Base-by-base conservation (phyloP, 1,140 invertebrate genomes). In the Babylonia areolata region DNA sequence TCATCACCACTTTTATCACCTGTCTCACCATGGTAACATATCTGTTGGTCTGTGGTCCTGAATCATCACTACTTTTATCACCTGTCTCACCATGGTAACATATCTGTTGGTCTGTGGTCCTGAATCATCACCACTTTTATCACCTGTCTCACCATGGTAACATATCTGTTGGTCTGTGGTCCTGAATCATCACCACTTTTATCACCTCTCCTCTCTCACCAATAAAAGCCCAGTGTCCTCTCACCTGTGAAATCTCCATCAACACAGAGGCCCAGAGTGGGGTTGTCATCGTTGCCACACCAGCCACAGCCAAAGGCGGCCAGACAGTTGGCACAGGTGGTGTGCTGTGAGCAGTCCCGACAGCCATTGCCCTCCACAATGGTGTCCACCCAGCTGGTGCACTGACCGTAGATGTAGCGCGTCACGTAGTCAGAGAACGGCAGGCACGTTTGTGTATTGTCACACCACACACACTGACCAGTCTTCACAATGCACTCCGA, bases 351-450 rank as follows among this genome's bases (percentile, higher is more conserved):
- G 92, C 98, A 99, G 33, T 97, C 96, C 91, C 97, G 97, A 93
- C 98, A 99, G 88, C 83, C 88, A 79, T 85, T 81, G 1, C 86
- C 78, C 40, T 88, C 31, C 82, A 89, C 75, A 88, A 90, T 85
- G 23, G 93, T 93, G 94, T 99, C 98, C 64, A 98, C 95, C 98
- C 98, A 99, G 91, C 98, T 97, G 9, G 97, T 95, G 91, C 98
- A 99, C 86, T 97, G 95, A 0, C 98, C 98, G 94, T 98, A 98
- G 90, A 98, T 97, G 94, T 98, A 98, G 90, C 98, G 97, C 85
- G 97, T 98, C 1, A 98, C 98, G 93, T 99, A 99, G 6, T 98
- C 97, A 1, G 97, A 97, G 94, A 99, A 99, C 69, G 97, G 97
- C 92, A 99, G 98, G 93, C 98, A 99, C 91, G 98, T 97, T 88